Base-by-base conservation (phyloP, 2,797 vertebrate genomes). In the Pyrrhura leucotis region DNA sequence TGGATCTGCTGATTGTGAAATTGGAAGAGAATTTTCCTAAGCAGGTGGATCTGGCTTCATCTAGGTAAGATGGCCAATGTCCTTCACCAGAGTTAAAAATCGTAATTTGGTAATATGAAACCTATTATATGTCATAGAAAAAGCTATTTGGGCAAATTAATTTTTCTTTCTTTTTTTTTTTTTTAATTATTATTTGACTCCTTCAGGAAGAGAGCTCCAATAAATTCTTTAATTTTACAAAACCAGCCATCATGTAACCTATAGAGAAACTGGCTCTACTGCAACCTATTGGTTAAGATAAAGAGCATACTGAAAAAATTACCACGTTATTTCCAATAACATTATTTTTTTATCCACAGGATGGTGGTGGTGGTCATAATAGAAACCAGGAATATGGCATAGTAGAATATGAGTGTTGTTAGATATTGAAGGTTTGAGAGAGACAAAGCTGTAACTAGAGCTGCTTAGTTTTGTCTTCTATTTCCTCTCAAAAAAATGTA, bases 171-270 rank as follows among this genome's bases (percentile, higher is more conserved):
- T 37, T 37, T 37, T 37, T 37, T 37, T 37, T 37, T 9, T 42
- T 18, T 54, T 5, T 5, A 14, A 47, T 59, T 62, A 23, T 33
- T 40, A 62, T 79, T 84, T 88, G 95, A 67, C 23, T 92, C 13
- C 37, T 85, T 78, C 68, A 63, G 63, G 75, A 90, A 75, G 47
- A 80, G 86, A 74, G 59, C 84, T 19, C 15, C 29, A 84, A 39
- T 94, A 96, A 97, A 45, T 92, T 28, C 95, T 74, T 85, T 25
- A 84, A 76, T 48, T 80, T 91, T 66, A 90, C 50, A 95, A 91
- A 97, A 58, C 17, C 3, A 47, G 44, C 88, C 90, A 79, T 89
- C 84, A 68, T 25, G 71, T 74, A 85, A 50, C 31, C 44, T 93
- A n/a, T 25, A 89, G 58, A 95, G 50, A 76, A 96, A 80, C 51